Conservation (phyloP, 1,140 invertebrate genomes). For the Drosophila nigromelanica region DNA sequence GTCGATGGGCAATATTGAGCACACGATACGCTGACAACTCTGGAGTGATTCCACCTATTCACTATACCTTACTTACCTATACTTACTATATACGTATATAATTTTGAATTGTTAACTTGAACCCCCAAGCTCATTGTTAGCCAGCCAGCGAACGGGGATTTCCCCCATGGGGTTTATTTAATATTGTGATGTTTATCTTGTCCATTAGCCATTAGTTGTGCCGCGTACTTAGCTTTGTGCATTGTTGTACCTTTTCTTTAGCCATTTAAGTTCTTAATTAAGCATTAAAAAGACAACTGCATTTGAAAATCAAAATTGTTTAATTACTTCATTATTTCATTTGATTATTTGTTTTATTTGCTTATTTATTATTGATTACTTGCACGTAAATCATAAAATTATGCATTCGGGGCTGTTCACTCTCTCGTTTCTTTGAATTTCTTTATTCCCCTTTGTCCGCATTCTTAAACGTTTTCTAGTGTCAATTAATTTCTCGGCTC, state of each 20-base stretch:
- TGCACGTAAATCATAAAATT: not conserved
- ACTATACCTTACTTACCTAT: not conserved
- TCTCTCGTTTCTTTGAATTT: not conserved
- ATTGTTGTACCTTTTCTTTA: constrained; percentile 43
- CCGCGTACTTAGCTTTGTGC: constrained; percentile 70
- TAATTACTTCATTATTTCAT: too few relatives aligned
- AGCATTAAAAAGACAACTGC: constrained; percentile 51
- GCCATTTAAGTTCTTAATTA: constrained; percentile 21
- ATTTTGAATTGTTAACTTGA: not conserved
- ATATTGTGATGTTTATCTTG: constrained; percentile 69
- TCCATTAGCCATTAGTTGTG: constrained; percentile 69
- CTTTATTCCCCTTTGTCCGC: not conserved
- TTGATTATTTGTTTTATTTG: too few relatives aligned
- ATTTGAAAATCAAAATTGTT: not conserved
- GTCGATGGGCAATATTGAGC: constrained; percentile 74
- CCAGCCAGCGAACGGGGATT: constrained; percentile 39
- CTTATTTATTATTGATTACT: not conserved
- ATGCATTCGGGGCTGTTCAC: not conserved
- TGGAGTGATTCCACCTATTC: not conserved
- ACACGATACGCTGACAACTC: constrained; percentile 51
- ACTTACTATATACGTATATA: constrained; percentile 3
- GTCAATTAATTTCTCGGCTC: too few relatives aligned
- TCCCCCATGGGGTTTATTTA: not conserved
- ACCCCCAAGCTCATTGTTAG: constrained; percentile 13
- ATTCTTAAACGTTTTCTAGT: not conserved